Evolutionary conservation across 2,888 invertebrate genomes (phyloP), one percentile per base, ranked within the genome.

Genomic region (Pandemis corylana): DNA sequence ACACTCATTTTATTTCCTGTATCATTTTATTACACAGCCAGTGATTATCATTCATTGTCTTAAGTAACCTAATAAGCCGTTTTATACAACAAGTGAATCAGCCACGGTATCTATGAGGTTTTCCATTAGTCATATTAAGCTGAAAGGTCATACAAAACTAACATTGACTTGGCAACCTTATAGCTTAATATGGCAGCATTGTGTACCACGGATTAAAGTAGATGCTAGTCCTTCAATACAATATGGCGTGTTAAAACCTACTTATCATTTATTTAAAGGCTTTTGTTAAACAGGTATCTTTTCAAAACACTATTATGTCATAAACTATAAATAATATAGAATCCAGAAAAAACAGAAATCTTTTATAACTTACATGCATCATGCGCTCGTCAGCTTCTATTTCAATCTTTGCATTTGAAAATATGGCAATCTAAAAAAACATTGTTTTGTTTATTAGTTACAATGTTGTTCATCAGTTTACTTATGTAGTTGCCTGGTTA

Each of bases 151-250:
- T 36, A 15, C 12, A 28, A 63, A 62, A 46, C 62, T 56, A 15
- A 68, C 68, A 72, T 63, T 56, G 68, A 46, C 36, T 68, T 41
- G 36, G 44, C 62, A 53, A 72, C 72, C 63, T 72, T 72, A 72
- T 53, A 13, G 36, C 72, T 63, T 72, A 64, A 53, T 63, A 68
- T 68, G 72, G 72, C 13, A 36, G 36, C 36, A 56, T 68, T 64
- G 70, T 71, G 28, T 46, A 49, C n/a, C 44, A 44, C 42, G 63
- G 53, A 68, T 66, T 61, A 41, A 56, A 72, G 36, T 61, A 56
- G 28, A 68, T 56, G 68, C 28, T 15, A 53, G 63, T 72, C 44
- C 63, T 72, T 64, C 63, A 68, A 49, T 56, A 64, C 46, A 63
- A 56, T 46, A 63, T 46, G 44, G n/a, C 13, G 15, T 5, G 46